Percentiles rank a stretch among this genome's conserved stretches.
phyloP scores from a whole-genome alignment of 2,888 invertebrate species.

The Leucoptera coffeella region DNA sequence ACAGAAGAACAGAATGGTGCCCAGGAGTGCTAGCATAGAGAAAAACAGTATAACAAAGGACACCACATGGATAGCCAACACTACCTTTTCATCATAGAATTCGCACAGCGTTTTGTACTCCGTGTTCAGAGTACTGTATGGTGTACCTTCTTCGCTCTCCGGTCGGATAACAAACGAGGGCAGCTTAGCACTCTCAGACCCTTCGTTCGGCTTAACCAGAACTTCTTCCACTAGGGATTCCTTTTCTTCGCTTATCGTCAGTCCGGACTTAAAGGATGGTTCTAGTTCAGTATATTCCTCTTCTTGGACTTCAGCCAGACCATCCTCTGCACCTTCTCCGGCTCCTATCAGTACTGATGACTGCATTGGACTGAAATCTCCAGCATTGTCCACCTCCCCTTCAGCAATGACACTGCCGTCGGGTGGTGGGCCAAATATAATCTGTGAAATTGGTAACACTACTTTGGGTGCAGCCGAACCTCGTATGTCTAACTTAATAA shows the following conservation, averaged over 20 bases:
- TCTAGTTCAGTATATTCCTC: too few species aligned
- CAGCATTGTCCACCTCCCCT: slow-evolving; percentile 17
- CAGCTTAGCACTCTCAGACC: too few species aligned
- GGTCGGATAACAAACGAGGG: too few species aligned
- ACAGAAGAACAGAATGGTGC: too few species aligned
- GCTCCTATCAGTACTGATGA: slow-evolving; percentile 32
- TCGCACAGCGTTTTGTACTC: slow-evolving; percentile 69
- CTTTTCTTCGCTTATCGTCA: slow-evolving; percentile 24
- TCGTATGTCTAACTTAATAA: slow-evolving; percentile 42
- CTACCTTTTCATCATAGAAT: slow-evolving; percentile 63
- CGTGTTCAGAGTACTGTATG: slow-evolving; percentile 57
- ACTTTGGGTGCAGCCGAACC: slow-evolving; percentile 32
- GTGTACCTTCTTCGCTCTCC: slow-evolving; percentile 17
- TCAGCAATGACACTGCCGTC: slow-evolving; percentile 25
- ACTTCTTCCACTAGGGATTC: slow-evolving; percentile 35
- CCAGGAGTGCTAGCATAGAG: too few species aligned
- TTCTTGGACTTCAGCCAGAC: too few species aligned
- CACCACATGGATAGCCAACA: slow-evolving; percentile 10
- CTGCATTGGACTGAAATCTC: slow-evolving; percentile 26
- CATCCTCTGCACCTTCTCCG: slow-evolving; percentile 16
- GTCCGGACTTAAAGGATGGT: slow-evolving; percentile 12
- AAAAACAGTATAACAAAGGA: too few species aligned
- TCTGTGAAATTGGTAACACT: slow-evolving; percentile 24
- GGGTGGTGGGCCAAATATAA: slow-evolving; percentile 39
- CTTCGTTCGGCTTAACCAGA: slow-evolving; percentile 19